Base-by-base conservation (phyloP, 2,888 invertebrate species). In the Odontocolon sp. region DNA sequence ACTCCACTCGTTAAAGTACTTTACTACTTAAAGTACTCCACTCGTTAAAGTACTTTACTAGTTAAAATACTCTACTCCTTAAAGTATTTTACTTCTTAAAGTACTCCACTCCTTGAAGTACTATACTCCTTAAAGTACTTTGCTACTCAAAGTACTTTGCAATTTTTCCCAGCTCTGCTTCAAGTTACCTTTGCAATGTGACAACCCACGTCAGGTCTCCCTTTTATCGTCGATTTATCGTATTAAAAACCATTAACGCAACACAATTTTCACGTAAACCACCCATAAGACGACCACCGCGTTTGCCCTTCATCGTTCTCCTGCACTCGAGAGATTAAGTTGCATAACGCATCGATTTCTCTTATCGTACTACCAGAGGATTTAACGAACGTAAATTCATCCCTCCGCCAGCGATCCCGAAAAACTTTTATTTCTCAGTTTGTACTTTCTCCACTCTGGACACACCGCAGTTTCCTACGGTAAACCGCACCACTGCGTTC, bases 301-400 rank as follows among this genome's bases (percentile, higher is more conserved):
- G 56, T 16, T 14, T 33, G 11, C 1, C 8, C 33, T 2, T 5
- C 31, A 8, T 36, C 31, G 33, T 23, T 11, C 18, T 31, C 14
- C 57, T 56, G 5, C 21, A 36, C 56, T 45, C 67, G 31, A 21
- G 16, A 50, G 31, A 56, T 68, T 56, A 56, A 68, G 56, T 56
- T 36, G 11, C 56, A 21, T 36, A 23, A 33, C 36, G 3, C 33
- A 23, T 47, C 36, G 45, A 21, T 42, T 45, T 54, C 40, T 67
- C 52, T 16, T 31, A 45, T 42, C 67, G 31, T 33, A 31, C 56
- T 14, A 2, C 26, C 28, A n/a, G 18, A 2, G 47, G 57, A 31
- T 56, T 47, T 68, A 68, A 68, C 56, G 67, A 68, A 57, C 33
- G 56, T 11, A 56, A 68, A 56, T 68, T 57, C 54, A 68, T 68